Base-by-base conservation (phyloP, 2,888 invertebrate genomes). In the Strigamia maritima region DNA sequence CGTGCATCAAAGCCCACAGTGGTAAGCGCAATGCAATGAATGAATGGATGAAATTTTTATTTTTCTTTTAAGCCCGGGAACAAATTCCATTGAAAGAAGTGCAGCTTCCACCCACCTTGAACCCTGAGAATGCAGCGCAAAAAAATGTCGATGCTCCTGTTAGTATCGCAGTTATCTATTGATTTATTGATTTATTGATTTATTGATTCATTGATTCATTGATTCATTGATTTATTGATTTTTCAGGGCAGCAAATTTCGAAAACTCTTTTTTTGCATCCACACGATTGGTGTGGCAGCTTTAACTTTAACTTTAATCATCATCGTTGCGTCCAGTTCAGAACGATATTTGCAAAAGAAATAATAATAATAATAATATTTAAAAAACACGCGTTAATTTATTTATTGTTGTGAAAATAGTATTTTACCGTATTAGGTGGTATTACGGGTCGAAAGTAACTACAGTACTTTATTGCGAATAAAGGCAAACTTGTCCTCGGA, bases 81-180 rank as follows among this genome's bases (percentile, higher is more conserved):
- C 70, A 70, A 70, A 70, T 70, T 70, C 70, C 70, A 10, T 6
- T 70, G 14, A 70, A 70, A 22, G 70, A 70, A 26, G 16, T 70
- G 22, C 70, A 16, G 70, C 70, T 22, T n/a, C 70, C 24, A 26
- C 10, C 70, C 3, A 6, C 70, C 7, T 26, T 26, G 22, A 70
- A 22, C 22, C 49, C 49, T 49, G 49, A 49, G 3, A 49, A 10
- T 49, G 14, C 49, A 3, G 49, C 49, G 49, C 49, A 49, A 49
- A 49, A 49, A 49, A 49, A 49, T 49, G 26, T 26, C 16, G 70
- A 70, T 70, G 70, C 70, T 2, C 70, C 70, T 2, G 70, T 70
- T 19, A 70, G 70, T 70, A 7, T 8, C 31, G 31, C 2, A 31
- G 2, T 31, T 7, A 31, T 31, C 7, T 4, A 31, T 31, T 31